Evolutionary conservation across 2,113 vertebrate species (phyloP), one percentile per base, ranked within the genome.

Genomic region (Ophiodon elongatus): DNA sequence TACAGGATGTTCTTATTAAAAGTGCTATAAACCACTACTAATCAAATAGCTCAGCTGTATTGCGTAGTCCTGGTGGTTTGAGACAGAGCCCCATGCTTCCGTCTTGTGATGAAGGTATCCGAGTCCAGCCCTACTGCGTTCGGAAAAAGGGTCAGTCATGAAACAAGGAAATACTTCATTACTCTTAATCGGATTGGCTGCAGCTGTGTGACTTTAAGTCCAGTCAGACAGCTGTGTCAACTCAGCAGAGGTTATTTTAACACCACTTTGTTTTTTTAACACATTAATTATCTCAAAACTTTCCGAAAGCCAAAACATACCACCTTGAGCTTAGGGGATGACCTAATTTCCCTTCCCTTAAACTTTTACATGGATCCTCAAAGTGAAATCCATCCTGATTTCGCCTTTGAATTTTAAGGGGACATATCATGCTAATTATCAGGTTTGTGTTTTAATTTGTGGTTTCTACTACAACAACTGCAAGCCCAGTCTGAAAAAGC

Each of bases 221-320:
- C 15, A 27, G 43, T 25, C 9, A 29, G 23, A 41, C 84, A 86
- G 87, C 91, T 92, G 89, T 82, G 76, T 59, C 83, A 81, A 91
- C 68, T 81, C 21, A 52, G 52, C 52, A 59, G 45, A 54, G 25
- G 45, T 7, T 67, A 45, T 45, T 45, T 45, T 52, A 21, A 52
- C 21, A 52, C 47, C 8, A n/a, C n/a, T n/a, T n/a, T n/a, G n/a
- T 19, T 52, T n/a, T 13, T 11, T 56, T n/a, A 25, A 56, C n/a
- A 29, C 29, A 35, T 7, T 9, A 62, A 4, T 15, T 62, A 4
- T 25, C 4, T 47, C 39, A 47, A 45, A 43, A n/a, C 10, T 23
- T 17, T 56, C 15, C 7, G 21, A 14, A 39, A 39, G 10, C 56
- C 19, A 43, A 47, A 33, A 21, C 4, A 52, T 10, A 23, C 29